Base-by-base conservation (phyloP, 2,113 vertebrate species). In the Morphnarchus princeps region DNA sequence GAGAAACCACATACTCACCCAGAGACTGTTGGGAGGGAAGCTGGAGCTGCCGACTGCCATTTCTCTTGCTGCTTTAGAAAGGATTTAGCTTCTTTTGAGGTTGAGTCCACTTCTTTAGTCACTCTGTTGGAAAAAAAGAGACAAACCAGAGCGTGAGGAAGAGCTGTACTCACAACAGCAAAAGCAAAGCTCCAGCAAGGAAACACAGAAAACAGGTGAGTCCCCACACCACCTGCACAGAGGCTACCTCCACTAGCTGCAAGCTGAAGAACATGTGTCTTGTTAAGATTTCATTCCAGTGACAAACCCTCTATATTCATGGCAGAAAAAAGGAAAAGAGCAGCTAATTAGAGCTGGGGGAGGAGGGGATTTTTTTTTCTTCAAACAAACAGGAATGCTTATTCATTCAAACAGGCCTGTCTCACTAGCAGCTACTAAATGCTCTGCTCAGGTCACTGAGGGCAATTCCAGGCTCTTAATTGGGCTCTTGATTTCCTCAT, bases 61-160 rank as follows among this genome's bases (percentile, higher is more conserved):
- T 97, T 98, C 83, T 98, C 98, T 22, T 98, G 98, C 72, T 98
- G 98, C 94, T 99, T 99, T 77, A 99, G 96, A 70, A 98, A 99
- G 74, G 82, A 98, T 94, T 98, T 99, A 12, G 99, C 99, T 98
- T 99, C 99, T 94, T 96, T 99, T 47, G 99, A 99, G 80, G 98
- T 95, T 22, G 98, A 98, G 24, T 99, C 98, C 15, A 99, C 99
- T 96, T 99, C 99, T 97, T 99, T 99, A 76, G 98, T 98, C 67
- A 99, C 99, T 97, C 99, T 99, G 97, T 92, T 25, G 17, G 49
- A 90, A 36, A 38, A 71, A 82, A 82, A 82, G 61, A 95, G 17
- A 52, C 20, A 65, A 91, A 89, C 0, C 50, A 65, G 82, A 84
- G 28, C 38, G 72, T 96, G 59, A 73, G 86, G 79, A 77, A 80